Base-by-base conservation (phyloP, 2,888 invertebrate species). In the Callosobruchus maculatus region DNA sequence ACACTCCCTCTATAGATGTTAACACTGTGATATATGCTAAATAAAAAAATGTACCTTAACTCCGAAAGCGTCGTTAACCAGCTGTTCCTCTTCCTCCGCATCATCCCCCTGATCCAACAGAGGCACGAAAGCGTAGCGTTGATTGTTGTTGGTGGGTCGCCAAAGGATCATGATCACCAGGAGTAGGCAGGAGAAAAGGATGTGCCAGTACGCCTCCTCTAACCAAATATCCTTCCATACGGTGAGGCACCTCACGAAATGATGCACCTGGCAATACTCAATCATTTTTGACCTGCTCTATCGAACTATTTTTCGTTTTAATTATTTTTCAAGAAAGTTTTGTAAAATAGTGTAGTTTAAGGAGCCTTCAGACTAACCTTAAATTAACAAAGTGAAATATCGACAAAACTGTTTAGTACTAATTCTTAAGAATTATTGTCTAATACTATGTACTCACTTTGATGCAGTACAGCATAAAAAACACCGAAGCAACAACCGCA, bases 121-220 rank as follows among this genome's bases (percentile, higher is more conserved):
- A 70, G 97, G 97, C 0, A 97, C 96, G 88, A 98, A 98, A 2
- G 98, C 97, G 87, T 93, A 96, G 82, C 97, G 91, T 88, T 97
- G 97, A 88, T 97, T 98, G 88, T 98, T 98, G 85, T 95, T 96
- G 21, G 97, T 96, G 4, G 98, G 98, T 79, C 98, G 90, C 97
- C 97, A 98, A 77, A 98, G 90, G 77, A 98, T 91, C 95, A 98
- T 97, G 80, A 98, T 98, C 49, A 95, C 95, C 67, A 95, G 88
- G 22, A 98, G 89, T 74, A 98, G 91, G 78, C 94, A 90, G 20
- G 95, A 96, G 88, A 98, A 98, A 74, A 97, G 89, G 66, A 97
- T 91, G 87, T 97, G 97, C 98, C 98, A 98, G 87, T 95, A 98
- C 2, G 96, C 97, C 79, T 96, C 95, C 85, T 98, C 97, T 82